Conservation (phyloP, 2,888 invertebrate species). For the Auanema freiburgensis region DNA sequence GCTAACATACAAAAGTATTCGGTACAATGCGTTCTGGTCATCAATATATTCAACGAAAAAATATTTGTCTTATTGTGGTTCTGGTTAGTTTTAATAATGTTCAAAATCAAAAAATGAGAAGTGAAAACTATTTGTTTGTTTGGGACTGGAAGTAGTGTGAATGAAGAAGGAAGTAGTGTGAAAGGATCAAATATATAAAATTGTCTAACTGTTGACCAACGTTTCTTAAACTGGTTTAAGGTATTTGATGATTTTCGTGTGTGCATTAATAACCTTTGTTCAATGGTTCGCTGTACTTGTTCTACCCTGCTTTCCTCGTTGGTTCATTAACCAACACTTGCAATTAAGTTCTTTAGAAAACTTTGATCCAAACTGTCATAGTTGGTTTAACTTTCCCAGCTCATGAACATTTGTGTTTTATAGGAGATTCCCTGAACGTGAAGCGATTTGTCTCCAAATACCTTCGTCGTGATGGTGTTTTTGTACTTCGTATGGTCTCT, state of each 20-base stretch:
- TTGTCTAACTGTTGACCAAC: too few relatives aligned
- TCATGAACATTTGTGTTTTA: constrained; percentile 6
- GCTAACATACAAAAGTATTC: constrained; percentile 64
- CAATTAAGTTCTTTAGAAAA: constrained; percentile 48
- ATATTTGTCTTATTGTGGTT: constrained; percentile 63
- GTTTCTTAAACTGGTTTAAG: constrained; percentile 26
- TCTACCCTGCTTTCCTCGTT: constrained; percentile 58
- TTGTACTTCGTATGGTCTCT: constrained; percentile 60
- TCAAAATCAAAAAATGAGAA: background rate
- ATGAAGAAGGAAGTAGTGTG: too few relatives aligned
- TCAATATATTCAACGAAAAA: constrained; percentile 64
- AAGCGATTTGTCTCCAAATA: constrained; percentile 54
- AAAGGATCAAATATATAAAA: too few relatives aligned
- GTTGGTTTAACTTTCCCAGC: constrained; percentile 13
- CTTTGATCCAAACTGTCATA: constrained; percentile 24
- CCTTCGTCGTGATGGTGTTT: constrained; percentile 59
- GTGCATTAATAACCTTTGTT: constrained; percentile 51
- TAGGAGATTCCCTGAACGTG: constrained; percentile 41
- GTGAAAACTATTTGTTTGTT: background rate
- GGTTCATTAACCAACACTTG: constrained; percentile 56
- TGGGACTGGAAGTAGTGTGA: too few relatives aligned
- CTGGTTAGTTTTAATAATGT: constrained; percentile 34
- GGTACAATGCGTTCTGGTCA: constrained; percentile 63
- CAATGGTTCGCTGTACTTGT: constrained; percentile 55
- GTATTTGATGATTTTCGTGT: constrained; percentile 53